Evolutionary conservation across 2,888 invertebrate genomes (phyloP).

Genomic region (Dryocosmus kuriphilus): DNA sequence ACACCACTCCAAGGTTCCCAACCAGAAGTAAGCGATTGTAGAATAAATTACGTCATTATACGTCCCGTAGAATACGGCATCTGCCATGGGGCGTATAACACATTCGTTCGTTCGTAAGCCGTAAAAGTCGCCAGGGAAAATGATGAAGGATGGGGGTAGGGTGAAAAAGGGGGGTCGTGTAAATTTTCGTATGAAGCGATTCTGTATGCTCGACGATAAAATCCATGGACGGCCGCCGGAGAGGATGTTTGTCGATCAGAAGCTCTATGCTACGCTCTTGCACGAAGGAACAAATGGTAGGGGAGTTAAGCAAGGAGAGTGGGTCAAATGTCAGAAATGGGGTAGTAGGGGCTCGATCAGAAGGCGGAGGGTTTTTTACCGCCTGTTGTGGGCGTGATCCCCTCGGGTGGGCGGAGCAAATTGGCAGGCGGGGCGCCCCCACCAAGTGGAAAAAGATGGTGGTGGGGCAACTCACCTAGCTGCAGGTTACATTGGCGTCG

Average conservation of each 20-base stretch:
- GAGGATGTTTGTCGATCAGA: slow-evolving; percentile 65
- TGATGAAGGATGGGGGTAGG: slow-evolving; percentile 33
- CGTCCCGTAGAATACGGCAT: slow-evolving; percentile 57
- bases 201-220: slow-evolving; percentile 67
- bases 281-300: slow-evolving; percentile 44
- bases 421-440: slow-evolving; percentile 48
- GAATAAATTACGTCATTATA: slow-evolving; percentile 67
- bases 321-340: slow-evolving; percentile 46
- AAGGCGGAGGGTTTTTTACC: slow-evolving; percentile 44
- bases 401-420: slow-evolving; percentile 38
- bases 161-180: slow-evolving; percentile 60
- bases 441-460: slow-evolving; percentile 35
- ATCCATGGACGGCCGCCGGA: slow-evolving; percentile 59
- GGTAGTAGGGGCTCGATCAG: slow-evolving; percentile 42
- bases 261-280: slow-evolving; percentile 58
- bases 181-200: slow-evolving; percentile 75
- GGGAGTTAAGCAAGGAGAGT: slow-evolving; percentile 56
- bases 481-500: slow-evolving; percentile 55
- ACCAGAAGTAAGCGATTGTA: slow-evolving; percentile 61
- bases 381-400: slow-evolving; percentile 17
- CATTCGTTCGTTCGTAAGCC: slow-evolving; percentile 65
- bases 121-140: slow-evolving; percentile 53
- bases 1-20: slow-evolving; percentile 30
- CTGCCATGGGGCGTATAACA: slow-evolving; percentile 66
- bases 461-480: slow-evolving; percentile 28